phyloP scores from a whole-genome alignment of 2,797 vertebrate genomes.

The Acanthurus tractus region DNA sequence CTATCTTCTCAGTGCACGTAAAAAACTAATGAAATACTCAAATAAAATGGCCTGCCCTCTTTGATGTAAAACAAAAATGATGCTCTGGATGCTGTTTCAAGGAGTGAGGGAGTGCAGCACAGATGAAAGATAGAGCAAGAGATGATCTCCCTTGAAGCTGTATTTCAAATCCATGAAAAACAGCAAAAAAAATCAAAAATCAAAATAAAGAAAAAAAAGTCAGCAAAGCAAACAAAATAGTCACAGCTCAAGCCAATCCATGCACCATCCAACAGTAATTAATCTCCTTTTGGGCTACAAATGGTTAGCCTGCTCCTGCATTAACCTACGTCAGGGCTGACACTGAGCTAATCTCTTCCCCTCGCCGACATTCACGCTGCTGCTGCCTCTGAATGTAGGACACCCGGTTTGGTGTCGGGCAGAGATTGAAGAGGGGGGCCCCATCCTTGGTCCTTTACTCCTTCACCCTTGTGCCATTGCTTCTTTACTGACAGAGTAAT shows the following conservation, averaged over 20 bases:
- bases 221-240: slow-evolving; percentile 35
- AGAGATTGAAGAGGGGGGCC: slow-evolving; percentile 53
- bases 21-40: slow-evolving; percentile 51
- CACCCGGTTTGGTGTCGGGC: slow-evolving; percentile 27
- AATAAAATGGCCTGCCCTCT: slow-evolving; percentile 46
- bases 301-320: slow-evolving; percentile 58
- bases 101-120: neutral
- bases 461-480: slow-evolving; percentile 29
- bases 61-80: slow-evolving; percentile 19
- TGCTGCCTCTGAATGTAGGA: slow-evolving; percentile 61
- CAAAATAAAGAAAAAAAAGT: neutral
- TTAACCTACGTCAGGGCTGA: slow-evolving; percentile 69
- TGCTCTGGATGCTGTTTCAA: slow-evolving; percentile 36
- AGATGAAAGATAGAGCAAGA: slow-evolving; percentile 3
- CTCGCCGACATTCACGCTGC: slow-evolving; percentile 67
- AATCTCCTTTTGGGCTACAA: slow-evolving; percentile 74
- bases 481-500: slow-evolving; percentile 61
- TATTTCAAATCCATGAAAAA: slow-evolving; percentile 37
- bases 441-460: slow-evolving; percentile 31
- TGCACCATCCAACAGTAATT: slow-evolving; percentile 56
- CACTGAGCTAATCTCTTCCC: slow-evolving; percentile 67
- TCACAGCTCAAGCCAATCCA: slow-evolving; percentile 22
- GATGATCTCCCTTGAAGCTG: slow-evolving; percentile 29
- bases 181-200: slow-evolving; percentile 13
- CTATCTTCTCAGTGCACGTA: slow-evolving; percentile 37